Base-by-base conservation (phyloP, 2,888 invertebrate species). In the Lasius platythorax region DNA sequence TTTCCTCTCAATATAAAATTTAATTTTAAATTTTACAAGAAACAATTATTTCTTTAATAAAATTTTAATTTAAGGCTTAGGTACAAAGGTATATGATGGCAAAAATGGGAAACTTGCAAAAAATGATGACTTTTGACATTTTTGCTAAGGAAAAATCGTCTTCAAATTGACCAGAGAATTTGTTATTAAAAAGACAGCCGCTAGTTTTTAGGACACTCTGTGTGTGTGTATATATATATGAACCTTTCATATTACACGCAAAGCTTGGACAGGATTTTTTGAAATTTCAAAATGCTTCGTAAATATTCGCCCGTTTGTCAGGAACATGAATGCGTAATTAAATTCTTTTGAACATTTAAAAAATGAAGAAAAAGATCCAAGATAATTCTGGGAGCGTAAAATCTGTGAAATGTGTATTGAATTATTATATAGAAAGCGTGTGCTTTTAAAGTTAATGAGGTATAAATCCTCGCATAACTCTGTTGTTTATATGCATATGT, bases 281-380 rank as follows among this genome's bases (percentile, higher is more conserved):
- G 43, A 68, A 67, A 40, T 40, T 18, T 56, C 67, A 15, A 18
- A 67, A 67, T 28, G 67, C 56, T 78, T 40, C 28, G 67, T 67
- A 67, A 56, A 78, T 67, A 56, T 56, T n/a, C 66, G 18, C 15
- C 56, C 30, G 30, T 30, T 56, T 67, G 64, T n/a, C 53, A 56
- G 43, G 15, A 37, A 33, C 23, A 40, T 37, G 11, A 63, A 74
- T 12, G n/a, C 15, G 46, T 43, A 18, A 67, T 40, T 43, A 56
- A 67, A 30, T 67, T 40, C 9, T 12, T 4, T 56, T 9, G 12
- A 28, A 53, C 18, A 28, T 9, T 40, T 53, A 28, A 12, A 53
- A 56, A 67, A 30, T 43, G 12, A 43, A 56, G 6, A 18, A 64
- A 33, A 37, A 46, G 40, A 40, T 78, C 15, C 40, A 56, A 23